Conservation (phyloP, 2,113 vertebrate species). For the Oenanthe melanoleuca region DNA sequence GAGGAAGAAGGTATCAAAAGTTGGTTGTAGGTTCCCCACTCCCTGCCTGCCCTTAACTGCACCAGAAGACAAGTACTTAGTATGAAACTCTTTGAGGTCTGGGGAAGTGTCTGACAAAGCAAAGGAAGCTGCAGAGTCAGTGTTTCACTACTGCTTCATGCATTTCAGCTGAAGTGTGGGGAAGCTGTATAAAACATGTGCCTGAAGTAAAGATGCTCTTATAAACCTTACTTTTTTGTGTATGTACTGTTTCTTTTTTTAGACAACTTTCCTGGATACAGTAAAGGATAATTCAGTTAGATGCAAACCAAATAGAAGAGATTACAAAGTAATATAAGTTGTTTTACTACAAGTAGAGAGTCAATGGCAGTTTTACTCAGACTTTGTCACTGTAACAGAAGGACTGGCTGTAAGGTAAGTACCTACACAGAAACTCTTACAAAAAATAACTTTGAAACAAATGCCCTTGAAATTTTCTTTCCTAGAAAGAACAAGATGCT, state of each 20-base stretch:
- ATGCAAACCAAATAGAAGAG: neutral
- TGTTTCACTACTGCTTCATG: neutral
- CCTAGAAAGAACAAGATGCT: neutral
- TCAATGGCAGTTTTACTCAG: neutral
- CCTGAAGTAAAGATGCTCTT: neutral
- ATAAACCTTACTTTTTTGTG: neutral
- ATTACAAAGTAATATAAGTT: neutral
- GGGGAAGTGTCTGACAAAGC: neutral
- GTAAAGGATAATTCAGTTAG: neutral
- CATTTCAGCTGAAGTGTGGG: neutral
- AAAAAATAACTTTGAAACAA: fast-evolving
- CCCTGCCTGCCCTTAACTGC: neutral
- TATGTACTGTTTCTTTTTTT: neutral
- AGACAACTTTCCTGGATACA: neutral
- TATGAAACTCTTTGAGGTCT: neutral
- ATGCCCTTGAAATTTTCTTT: neutral
- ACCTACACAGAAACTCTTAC: neutral
- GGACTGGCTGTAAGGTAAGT: neutral
- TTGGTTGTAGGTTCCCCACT: neutral
- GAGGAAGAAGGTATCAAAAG: neutral
- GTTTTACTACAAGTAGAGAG: neutral
- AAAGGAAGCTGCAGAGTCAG: neutral
- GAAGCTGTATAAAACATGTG: neutral
- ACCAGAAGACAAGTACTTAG: neutral
- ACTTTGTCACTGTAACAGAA: neutral